Evolutionary conservation across 2,888 invertebrate species (phyloP), one percentile per base, ranked within the genome.

Genomic region (Teleogryllus oceanicus): DNA sequence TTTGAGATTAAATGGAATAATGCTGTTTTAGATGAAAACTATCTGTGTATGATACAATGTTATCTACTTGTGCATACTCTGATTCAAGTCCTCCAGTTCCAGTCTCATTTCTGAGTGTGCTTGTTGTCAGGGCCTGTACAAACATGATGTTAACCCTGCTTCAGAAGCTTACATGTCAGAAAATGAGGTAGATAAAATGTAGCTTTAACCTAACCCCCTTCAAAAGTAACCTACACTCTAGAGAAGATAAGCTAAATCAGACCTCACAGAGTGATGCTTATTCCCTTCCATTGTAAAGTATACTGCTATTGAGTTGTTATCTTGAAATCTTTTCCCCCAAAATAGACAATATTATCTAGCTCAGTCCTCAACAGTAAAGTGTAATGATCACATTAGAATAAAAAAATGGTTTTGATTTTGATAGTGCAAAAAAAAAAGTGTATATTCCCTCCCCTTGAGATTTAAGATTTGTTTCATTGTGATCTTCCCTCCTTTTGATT

Each of bases 201-300:
- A 62, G 62, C 62, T n/a, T 62, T 62, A 62, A 62, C 62, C 62
- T 62, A 62, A 12, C 62, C 62, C 62, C 62, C 62, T 62, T 62
- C 62, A 62, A n/a, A 62, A 62, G 62, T 62, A 62, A 62, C 62
- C 62, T 62, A 18, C 62, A 62, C 62, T 62, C 62, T 62, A 62
- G 62, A 62, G 62, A 62, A 62, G 16, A 62, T 62, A 37, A 37
- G 62, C 62, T 62, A 62, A 62, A 18, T 62, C 62, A 62, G 62
- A 62, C 13, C 62, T 62, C 62, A 62, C 62, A 18, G 62, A 62
- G 62, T 62, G 62, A 62, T 62, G 62, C 62, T 62, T 62, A 62
- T 62, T 62, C 62, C 62, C 62, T 62, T 62, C 62, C 62, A 62
- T 62, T 62, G 62, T 62, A 62, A 62, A 62, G 62, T 62, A 62